phyloP scores from a whole-genome alignment of 2,113 vertebrate species.

The Thalassoma bifasciatum region DNA sequence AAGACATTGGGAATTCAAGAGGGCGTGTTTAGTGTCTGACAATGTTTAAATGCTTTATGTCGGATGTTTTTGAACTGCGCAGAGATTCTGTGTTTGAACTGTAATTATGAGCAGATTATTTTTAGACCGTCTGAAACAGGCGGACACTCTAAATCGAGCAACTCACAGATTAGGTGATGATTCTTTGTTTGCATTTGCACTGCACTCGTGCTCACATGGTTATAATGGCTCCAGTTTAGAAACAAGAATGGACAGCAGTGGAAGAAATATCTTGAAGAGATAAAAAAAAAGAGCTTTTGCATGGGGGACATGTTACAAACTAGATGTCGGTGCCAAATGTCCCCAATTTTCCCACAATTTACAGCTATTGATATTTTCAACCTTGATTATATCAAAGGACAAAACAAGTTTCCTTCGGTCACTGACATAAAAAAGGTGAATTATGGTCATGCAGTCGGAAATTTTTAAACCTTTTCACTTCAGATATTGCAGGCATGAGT shows the following conservation, averaged over 20 bases:
- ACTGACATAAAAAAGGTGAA: no score
- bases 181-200: constrained; percentile 7
- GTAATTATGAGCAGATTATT: constrained; percentile 56
- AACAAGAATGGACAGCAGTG: neutral
- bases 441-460: no score
- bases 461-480: no score
- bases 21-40: neutral
- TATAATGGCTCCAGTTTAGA: constrained; percentile 13
- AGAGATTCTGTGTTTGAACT: constrained; percentile 45
- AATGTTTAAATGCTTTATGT: constrained; percentile 14
- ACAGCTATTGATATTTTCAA: no score
- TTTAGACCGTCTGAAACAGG: constrained; percentile 60
- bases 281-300: no score
- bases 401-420: no score
- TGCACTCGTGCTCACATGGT: constrained; percentile 17
- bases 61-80: constrained; percentile 37
- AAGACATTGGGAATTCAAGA: neutral
- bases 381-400: no score
- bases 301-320: no score
- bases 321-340: no score
- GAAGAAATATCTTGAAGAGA: neutral
- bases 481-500: no score
- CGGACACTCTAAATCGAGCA: constrained; percentile 57
- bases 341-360: no score
- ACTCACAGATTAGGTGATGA: constrained; percentile 54